Evolutionary conservation across 2,113 vertebrate species (phyloP).

Genomic region (Symphodus melops): DNA sequence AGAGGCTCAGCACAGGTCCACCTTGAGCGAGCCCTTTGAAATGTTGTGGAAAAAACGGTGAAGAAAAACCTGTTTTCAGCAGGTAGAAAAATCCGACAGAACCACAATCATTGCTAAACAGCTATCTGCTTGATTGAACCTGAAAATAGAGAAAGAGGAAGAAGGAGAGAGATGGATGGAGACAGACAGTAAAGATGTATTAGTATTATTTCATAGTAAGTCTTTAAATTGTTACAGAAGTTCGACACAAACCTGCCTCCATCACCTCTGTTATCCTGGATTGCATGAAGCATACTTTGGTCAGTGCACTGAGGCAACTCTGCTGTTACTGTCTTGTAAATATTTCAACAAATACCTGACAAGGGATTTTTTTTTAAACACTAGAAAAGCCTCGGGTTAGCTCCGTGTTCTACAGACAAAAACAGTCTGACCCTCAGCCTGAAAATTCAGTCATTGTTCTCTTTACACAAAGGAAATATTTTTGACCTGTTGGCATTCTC

Average conservation of each 20-base stretch:
- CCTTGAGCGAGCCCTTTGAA: no score
- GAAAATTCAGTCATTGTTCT: slow-evolving; percentile 29
- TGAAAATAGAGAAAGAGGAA: no score
- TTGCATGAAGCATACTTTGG: slow-evolving; percentile 4
- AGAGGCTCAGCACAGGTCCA: no score
- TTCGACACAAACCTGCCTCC: neutral
- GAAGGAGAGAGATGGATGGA: no score
- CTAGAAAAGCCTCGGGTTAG: slow-evolving; percentile 33
- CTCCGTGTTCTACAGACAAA: slow-evolving; percentile 48
- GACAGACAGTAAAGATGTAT: neutral
- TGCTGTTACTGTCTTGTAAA: slow-evolving; percentile 26
- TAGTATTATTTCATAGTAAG: neutral
- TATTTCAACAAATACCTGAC: slow-evolving; percentile 53
- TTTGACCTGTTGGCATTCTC: slow-evolving; percentile 64
- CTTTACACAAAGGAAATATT: slow-evolving; percentile 43
- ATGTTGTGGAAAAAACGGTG: no score
- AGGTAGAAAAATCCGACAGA: no score
- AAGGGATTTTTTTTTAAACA: slow-evolving; percentile 30
- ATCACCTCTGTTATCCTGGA: neutral
- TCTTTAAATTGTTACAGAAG: neutral
- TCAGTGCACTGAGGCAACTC: neutral
- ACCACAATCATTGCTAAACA: no score
- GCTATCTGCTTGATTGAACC: no score
- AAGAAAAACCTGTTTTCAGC: no score
- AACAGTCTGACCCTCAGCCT: slow-evolving; percentile 30